Conservation (phyloP, 2,888 invertebrate genomes). For the Erebia aethiops region DNA sequence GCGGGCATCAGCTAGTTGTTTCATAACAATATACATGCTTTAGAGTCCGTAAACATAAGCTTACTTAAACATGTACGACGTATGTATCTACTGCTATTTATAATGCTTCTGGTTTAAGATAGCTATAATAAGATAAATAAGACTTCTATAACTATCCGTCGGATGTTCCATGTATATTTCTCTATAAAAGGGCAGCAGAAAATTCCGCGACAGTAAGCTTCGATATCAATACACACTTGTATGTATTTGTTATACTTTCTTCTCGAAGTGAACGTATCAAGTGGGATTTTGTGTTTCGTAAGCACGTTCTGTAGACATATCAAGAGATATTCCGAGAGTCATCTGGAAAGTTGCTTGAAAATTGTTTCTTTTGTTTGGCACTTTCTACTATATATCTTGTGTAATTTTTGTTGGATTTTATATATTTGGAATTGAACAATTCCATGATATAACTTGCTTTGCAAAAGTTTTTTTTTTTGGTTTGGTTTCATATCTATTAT, state of each 20-base stretch:
- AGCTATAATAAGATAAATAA: no score
- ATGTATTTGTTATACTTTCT: constrained; percentile 3
- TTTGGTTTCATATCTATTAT: no score
- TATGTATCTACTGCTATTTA: no score
- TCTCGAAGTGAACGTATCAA: constrained; percentile 10
- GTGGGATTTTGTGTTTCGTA: constrained; percentile 13
- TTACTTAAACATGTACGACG: no score
- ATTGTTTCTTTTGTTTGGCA: background rate
- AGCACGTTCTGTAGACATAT: constrained; percentile 9
- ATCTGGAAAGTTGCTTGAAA: background rate
- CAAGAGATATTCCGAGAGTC: constrained; percentile 3
- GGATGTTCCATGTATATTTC: background rate
- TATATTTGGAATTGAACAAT: no score
- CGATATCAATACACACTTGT: constrained; percentile 2
- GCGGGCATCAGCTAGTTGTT: no score
- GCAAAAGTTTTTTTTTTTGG: no score
- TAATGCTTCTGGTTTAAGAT: no score
- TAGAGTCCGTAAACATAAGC: no score
- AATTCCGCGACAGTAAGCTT: constrained; percentile 1
- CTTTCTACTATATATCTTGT: background rate
- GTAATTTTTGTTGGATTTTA: background rate
- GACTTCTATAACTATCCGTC: background rate
- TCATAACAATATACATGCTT: no score
- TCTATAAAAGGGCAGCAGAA: background rate
- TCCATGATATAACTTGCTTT: no score